These are phyloP conservation scores for Poeciliopsis turneri DNA, from an alignment of 2,797 vertebrate species.

Conservation along the genomic window DNA sequence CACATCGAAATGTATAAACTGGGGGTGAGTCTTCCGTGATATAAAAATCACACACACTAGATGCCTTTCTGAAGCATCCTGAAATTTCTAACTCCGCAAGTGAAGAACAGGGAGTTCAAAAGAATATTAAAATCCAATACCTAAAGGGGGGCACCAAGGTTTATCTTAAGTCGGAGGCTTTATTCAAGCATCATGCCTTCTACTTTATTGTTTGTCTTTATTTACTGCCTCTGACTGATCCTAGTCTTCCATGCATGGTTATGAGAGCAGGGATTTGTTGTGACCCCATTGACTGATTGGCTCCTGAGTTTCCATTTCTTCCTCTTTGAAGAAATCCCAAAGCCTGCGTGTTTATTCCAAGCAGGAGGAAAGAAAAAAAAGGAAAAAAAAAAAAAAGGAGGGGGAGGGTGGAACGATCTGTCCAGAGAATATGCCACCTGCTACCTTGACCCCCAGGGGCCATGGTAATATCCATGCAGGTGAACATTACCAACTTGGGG, in stretches of 20 bases:
- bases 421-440: slow-evolving; percentile 75
- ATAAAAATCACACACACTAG: slow-evolving; percentile 58
- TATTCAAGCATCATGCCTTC: slow-evolving; percentile 71
- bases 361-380: background rate
- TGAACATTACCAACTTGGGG: slow-evolving; percentile 78
- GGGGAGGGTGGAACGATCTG: slow-evolving; percentile 47
- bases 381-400: background rate
- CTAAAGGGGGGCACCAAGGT: slow-evolving; percentile 69
- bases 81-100: slow-evolving; percentile 62
- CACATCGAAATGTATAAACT: slow-evolving; percentile 16
- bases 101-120: slow-evolving; percentile 75
- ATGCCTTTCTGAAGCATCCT: slow-evolving; percentile 67
- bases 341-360: slow-evolving; percentile 66
- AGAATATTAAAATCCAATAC: slow-evolving; percentile 79
- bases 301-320: slow-evolving; percentile 58
- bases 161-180: slow-evolving; percentile 78
- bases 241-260: slow-evolving; percentile 59
- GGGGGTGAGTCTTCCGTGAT: slow-evolving; percentile 41
- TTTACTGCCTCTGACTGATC: slow-evolving; percentile 71
- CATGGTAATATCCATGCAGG: slow-evolving; percentile 82
- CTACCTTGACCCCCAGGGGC: slow-evolving; percentile 75
- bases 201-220: slow-evolving; percentile 79
- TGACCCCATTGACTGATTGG: slow-evolving; percentile 76
- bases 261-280: slow-evolving; percentile 70
- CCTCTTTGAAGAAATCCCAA: slow-evolving; percentile 68